Evolutionary conservation across 2,797 vertebrate genomes (phyloP), one percentile per base, ranked within the genome.

Genomic region (Lepidocolaptes lacrymiger): DNA sequence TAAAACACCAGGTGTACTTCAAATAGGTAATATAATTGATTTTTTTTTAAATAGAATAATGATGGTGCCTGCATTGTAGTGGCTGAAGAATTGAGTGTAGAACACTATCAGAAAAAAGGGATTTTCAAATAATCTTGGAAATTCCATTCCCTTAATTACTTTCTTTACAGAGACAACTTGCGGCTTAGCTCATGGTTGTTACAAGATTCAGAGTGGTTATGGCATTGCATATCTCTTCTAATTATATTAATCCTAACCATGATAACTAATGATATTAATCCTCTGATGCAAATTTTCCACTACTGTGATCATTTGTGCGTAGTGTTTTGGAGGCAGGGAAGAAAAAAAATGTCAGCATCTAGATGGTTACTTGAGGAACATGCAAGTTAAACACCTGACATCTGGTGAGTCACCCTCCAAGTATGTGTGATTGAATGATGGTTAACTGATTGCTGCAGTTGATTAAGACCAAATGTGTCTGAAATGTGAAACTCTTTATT

Each of bases 321-420:
- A 32, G 74, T 41, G 21, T 21, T 39, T 72, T 86, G 72, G 76
- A 88, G 17, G 34, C 19, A 27, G 34, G 36, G 12, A 22, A 27
- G 26, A 32, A 87, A 80, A 74, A 84, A 84, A 49, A 26, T 46
- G 27, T 39, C 55, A 39, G 55, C 16, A 36, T 34, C 52, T 95
- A 87, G 86, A 78, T 89, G 74, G 82, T 96, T 97, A 86, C 79
- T 80, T 84, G 75, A 80, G 52, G 56, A 89, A 14, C 41, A 30
- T 32, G 24, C 15, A n/a, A 66, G 66, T 89, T 83, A 63, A 94
- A 90, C 85, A 93, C 87, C 91, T 90, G 74, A 89, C 73, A 66
- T 95, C 80, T 89, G 74, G 22, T 89, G 85, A 96, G 89, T 93
- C 93, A 88, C 59, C 12, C 37, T 94, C 77, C 77, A 91, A 41